Base-by-base conservation (phyloP, 2,113 vertebrate species). In the Mastomys natalensis region DNA sequence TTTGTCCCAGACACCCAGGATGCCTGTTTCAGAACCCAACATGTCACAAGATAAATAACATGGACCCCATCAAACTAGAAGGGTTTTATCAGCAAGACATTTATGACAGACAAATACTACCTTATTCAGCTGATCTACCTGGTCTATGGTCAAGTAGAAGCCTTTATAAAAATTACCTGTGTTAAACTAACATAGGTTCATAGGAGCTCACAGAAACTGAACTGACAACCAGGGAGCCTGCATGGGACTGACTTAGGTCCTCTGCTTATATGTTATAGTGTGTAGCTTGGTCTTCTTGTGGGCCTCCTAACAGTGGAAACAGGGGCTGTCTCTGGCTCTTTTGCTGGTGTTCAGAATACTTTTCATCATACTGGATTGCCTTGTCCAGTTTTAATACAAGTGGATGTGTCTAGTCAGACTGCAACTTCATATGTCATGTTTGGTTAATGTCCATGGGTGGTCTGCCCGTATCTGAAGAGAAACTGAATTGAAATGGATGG, bases 1-100 rank as follows among this genome's bases (percentile, higher is more conserved):
- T 34, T 9, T 53, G 40, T 43, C 7, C 34, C 7, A 55, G n/a
- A 16, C 21, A 0, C 6, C 17, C 31, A 29, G 0, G 0, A 12
- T 22, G 26, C 70, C 78, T 16, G 17, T 17, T 60, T n/a, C 0
- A 31, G 58, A 34, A 76, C 15, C 31, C 34, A 40, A 2, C 1
- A 37, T 6, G 17, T 87, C 53, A 73, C 7, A 37, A 37, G 15
- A 15, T 19, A 48, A 26, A 15, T 19, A 55, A 21, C 62, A 73
- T 0, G 22, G 24, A 1, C 19, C 60, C 2, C 8, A 89, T 10
- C n/a, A 72, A 45, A 21, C n/a, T 6, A 3, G 74, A 21, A 60
- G 22, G 5, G 19, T 7, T 62, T 22, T 24, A 16, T 2, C 13
- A 68, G 4, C 37, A 37, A 7, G 29, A 68, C 64, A 34, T 68